These are phyloP conservation scores for Andrena praecox DNA, from an alignment of 2,888 invertebrate genomes.

Conservation along the genomic window DNA sequence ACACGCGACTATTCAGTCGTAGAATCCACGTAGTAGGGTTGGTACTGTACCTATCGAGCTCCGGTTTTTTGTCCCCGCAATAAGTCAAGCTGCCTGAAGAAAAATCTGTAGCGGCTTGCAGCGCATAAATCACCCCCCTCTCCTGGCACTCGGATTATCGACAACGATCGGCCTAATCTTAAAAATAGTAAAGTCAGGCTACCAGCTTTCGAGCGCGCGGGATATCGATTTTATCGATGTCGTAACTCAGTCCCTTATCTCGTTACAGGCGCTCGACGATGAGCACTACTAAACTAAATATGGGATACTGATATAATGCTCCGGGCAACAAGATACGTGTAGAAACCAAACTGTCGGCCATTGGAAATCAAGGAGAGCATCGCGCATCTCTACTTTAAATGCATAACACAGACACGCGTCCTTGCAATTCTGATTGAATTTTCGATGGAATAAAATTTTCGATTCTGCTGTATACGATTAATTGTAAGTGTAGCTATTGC, in stretches of 20 bases:
- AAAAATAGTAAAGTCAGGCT: slow-evolving; percentile 49
- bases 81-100: slow-evolving; percentile 19
- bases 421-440: too few relatives aligned
- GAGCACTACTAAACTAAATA: slow-evolving; percentile 60
- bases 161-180: slow-evolving; percentile 54
- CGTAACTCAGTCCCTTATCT: slow-evolving; percentile 73
- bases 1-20: background rate
- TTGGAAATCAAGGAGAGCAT: background rate
- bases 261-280: slow-evolving; percentile 61
- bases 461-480: too few relatives aligned
- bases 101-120: background rate
- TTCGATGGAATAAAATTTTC: too few relatives aligned
- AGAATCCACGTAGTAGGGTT: background rate
- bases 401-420: background rate
- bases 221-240: slow-evolving; percentile 71
- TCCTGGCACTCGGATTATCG: slow-evolving; percentile 21
- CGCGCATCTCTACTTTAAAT: background rate
- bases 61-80: background rate
- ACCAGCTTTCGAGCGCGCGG: slow-evolving; percentile 51
- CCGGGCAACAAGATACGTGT: slow-evolving; percentile 54
- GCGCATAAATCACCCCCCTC: background rate
- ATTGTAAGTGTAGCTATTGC: too few relatives aligned
- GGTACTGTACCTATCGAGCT: background rate
- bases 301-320: slow-evolving; percentile 65
- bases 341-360: slow-evolving; percentile 46